These are phyloP conservation scores for Phymastichus coffea DNA, from an alignment of 1,140 invertebrate genomes.

Conservation along the genomic window DNA sequence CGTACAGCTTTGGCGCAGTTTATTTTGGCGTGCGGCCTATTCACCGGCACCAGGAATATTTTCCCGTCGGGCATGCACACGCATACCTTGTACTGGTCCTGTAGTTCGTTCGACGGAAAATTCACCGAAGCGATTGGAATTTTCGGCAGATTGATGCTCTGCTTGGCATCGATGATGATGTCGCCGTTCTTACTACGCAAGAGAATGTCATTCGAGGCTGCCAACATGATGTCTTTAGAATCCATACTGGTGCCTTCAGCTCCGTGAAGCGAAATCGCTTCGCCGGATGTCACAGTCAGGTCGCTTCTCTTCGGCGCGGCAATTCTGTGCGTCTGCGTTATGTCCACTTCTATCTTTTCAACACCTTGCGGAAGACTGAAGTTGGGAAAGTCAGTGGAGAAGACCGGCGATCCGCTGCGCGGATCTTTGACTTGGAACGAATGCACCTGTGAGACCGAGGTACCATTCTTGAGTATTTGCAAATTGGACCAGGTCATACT, in stretches of 20 bases:
- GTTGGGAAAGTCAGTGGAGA: slow-evolving; percentile 72
- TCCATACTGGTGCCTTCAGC: slow-evolving; percentile 67
- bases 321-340: slow-evolving; percentile 71
- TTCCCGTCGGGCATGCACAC: slow-evolving; percentile 85
- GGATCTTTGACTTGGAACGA: slow-evolving; percentile 69
- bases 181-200: slow-evolving; percentile 78
- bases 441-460: slow-evolving; percentile 66
- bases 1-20: slow-evolving; percentile 67
- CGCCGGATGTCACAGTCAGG: slow-evolving; percentile 66
- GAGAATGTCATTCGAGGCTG: slow-evolving; percentile 77
- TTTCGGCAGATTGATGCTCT: slow-evolving; percentile 71
- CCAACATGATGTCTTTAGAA: slow-evolving; percentile 64
- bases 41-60: slow-evolving; percentile 73
- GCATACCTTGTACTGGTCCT: slow-evolving; percentile 78
- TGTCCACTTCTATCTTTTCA: slow-evolving; percentile 66
- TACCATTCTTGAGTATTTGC: slow-evolving; percentile 56
- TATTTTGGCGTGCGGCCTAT: slow-evolving; percentile 56
- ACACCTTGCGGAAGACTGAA: slow-evolving; percentile 71
- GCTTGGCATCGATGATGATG: slow-evolving; percentile 68
- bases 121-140: slow-evolving; percentile 63
- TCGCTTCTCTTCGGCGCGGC: slow-evolving; percentile 70
- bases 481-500: slow-evolving; percentile 34
- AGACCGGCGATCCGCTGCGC: slow-evolving; percentile 64
- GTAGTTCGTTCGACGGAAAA: slow-evolving; percentile 42
- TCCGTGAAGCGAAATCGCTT: slow-evolving; percentile 61